Evolutionary conservation across 2,113 vertebrate species (phyloP), one percentile per base, ranked within the genome.

Genomic region (Pygoscelis adeliae): DNA sequence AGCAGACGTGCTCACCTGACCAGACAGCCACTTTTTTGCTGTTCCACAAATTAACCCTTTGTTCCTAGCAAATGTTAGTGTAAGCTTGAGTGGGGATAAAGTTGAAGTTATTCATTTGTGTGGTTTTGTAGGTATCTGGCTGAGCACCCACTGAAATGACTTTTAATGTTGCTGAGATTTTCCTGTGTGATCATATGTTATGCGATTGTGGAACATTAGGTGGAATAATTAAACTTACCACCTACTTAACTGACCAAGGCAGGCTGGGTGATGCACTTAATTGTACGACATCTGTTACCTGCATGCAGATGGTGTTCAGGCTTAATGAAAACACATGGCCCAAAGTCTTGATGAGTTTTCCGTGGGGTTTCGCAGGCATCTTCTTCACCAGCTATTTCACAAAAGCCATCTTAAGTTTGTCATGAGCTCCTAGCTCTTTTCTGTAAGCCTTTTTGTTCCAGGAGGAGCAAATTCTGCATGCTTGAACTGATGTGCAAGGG

Each of bases 181-280:
- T 93, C 62, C 53, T 73, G 0, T 62, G 29, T 93, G 77, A 87
- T 85, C 52, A 61, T 89, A 67, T 17, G 36, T 95, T 95, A 56
- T 36, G 42, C 4, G 16, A 81, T 91, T 91, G 67, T 89, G 61
- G 70, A 79, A 56, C 70, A 52, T 96, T 83, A 96, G 62, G 34
- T 72, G 73, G 66, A 87, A 59, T 91, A 89, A 96, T 96, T 96
- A 85, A 97, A 82, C 92, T 82, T 58, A 15, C 61, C 82, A 93
- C 66, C 87, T 93, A 76, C 70, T 95, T 95, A 90, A 77, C 80
- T 79, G 83, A 71, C 90, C 95, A 84, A 76, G 69, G 76, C 83
- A 93, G 87, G 40, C 59, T 3, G 80, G 90, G 84, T 66, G 90
- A 91, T 92, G 40, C 59, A 44, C 72, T 87, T 83, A 73, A 86